phyloP scores from a whole-genome alignment of 2,888 invertebrate genomes.

The Phrixothrix hirtus region DNA sequence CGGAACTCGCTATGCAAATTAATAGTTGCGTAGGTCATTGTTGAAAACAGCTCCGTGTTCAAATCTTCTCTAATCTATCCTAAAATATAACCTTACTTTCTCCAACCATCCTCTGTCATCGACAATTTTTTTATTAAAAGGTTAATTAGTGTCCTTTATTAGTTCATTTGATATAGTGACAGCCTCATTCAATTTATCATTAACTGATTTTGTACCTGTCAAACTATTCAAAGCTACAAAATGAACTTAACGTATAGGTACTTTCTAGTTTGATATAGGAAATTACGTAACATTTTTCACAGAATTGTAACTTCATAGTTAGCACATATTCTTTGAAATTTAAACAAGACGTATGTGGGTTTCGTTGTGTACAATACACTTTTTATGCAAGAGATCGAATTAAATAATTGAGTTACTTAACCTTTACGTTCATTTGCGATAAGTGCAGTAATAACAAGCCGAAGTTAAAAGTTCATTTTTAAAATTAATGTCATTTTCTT shows the following conservation, averaged over 20 bases:
- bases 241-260: slow-evolving; percentile 17
- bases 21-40: slow-evolving; percentile 4
- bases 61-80: too few relatives aligned
- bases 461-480: too few relatives aligned
- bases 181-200: slow-evolving; percentile 27
- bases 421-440: too few relatives aligned
- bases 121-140: slow-evolving; percentile 24
- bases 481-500: too few relatives aligned
- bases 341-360: slow-evolving; percentile 14
- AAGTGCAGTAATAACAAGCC: too few relatives aligned
- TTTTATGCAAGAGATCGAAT: slow-evolving; percentile 3
- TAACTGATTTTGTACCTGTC: slow-evolving; percentile 24
- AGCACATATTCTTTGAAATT: slow-evolving; percentile 13
- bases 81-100: slow-evolving; percentile 19
- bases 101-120: slow-evolving; percentile 15
- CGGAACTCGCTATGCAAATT: slow-evolving; percentile 15
- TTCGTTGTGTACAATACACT: slow-evolving; percentile 5
- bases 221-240: slow-evolving; percentile 16
- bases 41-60: background rate
- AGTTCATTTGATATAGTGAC: slow-evolving; percentile 26
- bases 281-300: slow-evolving; percentile 23
- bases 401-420: background rate
- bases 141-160: slow-evolving; percentile 29
- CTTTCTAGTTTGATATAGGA: slow-evolving; percentile 20
- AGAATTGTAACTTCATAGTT: slow-evolving; percentile 18